Percentiles rank a stretch among this genome's conserved stretches.
These are phyloP conservation scores for Bombus sylvicola DNA, from an alignment of 1,140 invertebrate genomes.

Conservation along the genomic window DNA sequence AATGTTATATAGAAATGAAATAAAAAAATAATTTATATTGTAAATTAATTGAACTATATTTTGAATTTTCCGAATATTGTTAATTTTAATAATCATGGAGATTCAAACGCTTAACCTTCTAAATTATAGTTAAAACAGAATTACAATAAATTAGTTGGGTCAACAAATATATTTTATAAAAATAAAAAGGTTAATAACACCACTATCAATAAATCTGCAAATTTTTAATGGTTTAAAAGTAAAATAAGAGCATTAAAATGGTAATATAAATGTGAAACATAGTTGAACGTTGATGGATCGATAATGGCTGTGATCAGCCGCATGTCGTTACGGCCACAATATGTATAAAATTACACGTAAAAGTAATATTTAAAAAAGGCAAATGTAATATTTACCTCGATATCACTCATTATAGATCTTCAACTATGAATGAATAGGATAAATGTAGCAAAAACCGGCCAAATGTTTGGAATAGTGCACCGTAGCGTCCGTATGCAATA, in stretches of 20 bases:
- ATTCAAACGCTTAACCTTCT: conserved; percentile 36
- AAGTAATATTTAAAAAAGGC: neutral
- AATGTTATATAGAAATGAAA: neutral
- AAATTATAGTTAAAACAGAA: neutral
- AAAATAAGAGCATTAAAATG: neutral
- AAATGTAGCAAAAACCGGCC: conserved; percentile 29
- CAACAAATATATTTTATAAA: neutral
- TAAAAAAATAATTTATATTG: neutral
- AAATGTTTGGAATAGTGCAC: conserved; percentile 32
- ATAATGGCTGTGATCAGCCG: conserved; percentile 60
- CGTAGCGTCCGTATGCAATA: conserved; percentile 59
- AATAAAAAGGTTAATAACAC: neutral
- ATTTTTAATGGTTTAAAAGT: neutral
- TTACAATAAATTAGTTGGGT: neutral
- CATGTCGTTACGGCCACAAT: conserved; percentile 23
- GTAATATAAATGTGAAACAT: neutral
- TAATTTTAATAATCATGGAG: neutral
- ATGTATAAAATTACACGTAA: neutral
- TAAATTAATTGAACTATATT: neutral
- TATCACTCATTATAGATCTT: conserved; percentile 67
- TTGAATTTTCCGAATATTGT: neutral
- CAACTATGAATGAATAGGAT: conserved; percentile 2
- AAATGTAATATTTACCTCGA: conserved; percentile 64
- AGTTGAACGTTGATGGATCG: conserved; percentile 58
- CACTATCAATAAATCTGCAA: neutral